phyloP scores from a whole-genome alignment of 2,797 vertebrate genomes.

The Squalus acanthias region DNA sequence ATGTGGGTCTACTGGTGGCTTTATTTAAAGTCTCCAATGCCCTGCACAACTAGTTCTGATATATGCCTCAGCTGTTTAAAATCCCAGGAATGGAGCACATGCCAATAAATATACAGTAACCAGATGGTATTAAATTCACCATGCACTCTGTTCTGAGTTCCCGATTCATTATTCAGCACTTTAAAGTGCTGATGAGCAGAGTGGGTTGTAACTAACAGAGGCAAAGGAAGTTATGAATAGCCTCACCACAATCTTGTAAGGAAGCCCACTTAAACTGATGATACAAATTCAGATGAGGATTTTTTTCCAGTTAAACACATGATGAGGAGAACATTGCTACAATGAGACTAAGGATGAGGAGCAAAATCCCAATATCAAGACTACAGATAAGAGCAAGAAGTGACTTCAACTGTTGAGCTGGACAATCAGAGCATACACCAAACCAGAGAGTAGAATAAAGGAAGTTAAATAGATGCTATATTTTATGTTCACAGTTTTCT shows the following conservation, averaged over 20 bases:
- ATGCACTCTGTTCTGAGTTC: not conserved
- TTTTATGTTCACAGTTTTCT: not conserved
- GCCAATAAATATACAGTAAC: not conserved
- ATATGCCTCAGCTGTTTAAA: constrained; percentile 5
- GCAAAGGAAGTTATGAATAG: not conserved
- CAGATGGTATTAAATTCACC: not conserved
- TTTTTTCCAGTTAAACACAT: not conserved
- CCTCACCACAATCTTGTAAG: not conserved
- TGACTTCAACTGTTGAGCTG: not conserved
- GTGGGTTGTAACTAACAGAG: not conserved
- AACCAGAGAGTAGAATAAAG: not conserved
- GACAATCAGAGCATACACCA: not conserved
- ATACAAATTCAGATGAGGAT: not conserved
- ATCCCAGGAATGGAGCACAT: not conserved
- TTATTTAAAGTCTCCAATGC: not conserved
- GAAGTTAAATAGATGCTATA: not conserved
- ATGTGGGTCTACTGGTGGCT: not conserved
- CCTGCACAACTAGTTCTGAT: not conserved
- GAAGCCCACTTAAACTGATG: not conserved
- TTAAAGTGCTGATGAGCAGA: not conserved
- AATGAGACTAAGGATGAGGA: not conserved
- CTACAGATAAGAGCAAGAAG: not conserved
- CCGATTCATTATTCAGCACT: not conserved
- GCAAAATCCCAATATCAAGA: not conserved
- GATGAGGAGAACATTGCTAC: not conserved